A percentile compares a stretch with the other conserved stretches of the same genome.
These are phyloP conservation scores for Scaptomyza polygonia DNA, from an alignment of 2,888 invertebrate species.

Conservation along the genomic window DNA sequence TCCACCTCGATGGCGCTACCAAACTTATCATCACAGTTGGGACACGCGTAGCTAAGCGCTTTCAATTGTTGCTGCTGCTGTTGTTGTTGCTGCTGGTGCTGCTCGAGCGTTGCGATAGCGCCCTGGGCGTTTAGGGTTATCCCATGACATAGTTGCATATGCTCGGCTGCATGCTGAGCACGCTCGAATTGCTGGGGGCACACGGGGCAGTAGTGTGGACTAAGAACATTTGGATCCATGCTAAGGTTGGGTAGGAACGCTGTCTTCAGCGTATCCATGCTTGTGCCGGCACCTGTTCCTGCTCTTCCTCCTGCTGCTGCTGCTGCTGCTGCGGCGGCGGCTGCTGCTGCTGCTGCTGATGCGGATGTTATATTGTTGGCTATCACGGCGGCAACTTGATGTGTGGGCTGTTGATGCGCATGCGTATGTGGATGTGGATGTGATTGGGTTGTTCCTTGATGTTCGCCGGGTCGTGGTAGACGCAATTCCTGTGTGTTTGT, in stretches of 20 bases:
- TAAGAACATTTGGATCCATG: constrained; percentile 80
- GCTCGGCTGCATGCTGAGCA: constrained; percentile 80
- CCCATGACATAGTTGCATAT: constrained; percentile 82
- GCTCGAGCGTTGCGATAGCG: constrained; percentile 63
- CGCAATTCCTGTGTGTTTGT: constrained; percentile 83
- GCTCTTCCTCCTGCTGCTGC: constrained; percentile 12
- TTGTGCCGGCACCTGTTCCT: constrained; percentile 23
- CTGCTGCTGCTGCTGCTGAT: constrained; percentile 19
- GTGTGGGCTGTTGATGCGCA: constrained; percentile 56
- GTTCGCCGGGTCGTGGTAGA: constrained; percentile 80
- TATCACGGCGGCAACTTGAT: constrained; percentile 68
- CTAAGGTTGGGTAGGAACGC: constrained; percentile 83
- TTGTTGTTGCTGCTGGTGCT: constrained; percentile 57
- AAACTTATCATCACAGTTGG: constrained; percentile 83
- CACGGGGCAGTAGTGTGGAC: constrained; percentile 81
- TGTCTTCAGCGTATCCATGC: constrained; percentile 82
- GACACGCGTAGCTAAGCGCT: constrained; percentile 78
- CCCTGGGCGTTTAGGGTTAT: constrained; percentile 66
- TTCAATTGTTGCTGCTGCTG: constrained; percentile 68
- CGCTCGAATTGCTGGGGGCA: constrained; percentile 83
- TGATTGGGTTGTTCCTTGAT: constrained; percentile 36
- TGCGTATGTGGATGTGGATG: constrained; percentile 49
- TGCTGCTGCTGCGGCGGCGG: constrained; percentile 16
- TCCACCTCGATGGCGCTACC: constrained; percentile 80
- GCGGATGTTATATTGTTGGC: constrained; percentile 55